Base-by-base conservation (phyloP, 2,888 invertebrate genomes). In the Thecophora atra region DNA sequence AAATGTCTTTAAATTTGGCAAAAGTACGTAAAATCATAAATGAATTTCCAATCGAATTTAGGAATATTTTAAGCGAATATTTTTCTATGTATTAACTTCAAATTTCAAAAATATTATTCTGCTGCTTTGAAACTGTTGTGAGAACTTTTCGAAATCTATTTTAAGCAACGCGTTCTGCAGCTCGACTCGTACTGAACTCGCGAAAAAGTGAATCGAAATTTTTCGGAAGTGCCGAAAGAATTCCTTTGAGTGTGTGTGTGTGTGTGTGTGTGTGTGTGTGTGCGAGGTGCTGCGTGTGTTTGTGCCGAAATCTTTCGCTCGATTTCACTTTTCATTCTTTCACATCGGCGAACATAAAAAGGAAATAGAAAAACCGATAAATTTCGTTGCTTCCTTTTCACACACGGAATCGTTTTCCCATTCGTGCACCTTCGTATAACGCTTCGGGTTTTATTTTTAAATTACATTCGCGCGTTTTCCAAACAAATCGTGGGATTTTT, bases 141-240 rank as follows among this genome's bases (percentile, higher is more conserved):
- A 24, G 51, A 58, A 60, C 62, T 52, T 15, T 66, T 69, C 54
- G 51, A 54, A 69, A 70, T 8, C 71, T 71, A 44, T 77, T 78
- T 78, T 65, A 76, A 79, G 84, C 86, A 84, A 85, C 86, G 84
- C 86, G 85, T 85, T 83, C 86, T 82, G 85, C 83, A 85, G 86
- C 85, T 86, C 85, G 85, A 85, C 83, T 86, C 85, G 86, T 86
- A 85, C 85, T 85, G 85, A 86, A 81, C 83, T 83, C 81, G 85
- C 86, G 81, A 78, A 79, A 78, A 78, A 81, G 73, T 79, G 71
- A 74, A 66, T 64, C 74, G 56, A 74, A 76, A 76, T 75, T 58
- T 72, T 74, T 69, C 26, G 64, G 71, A 73, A 73, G 52, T 30
- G 26, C 66, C 58, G 64, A 58, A 30, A 64, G 28, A 28, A 58